Base-by-base conservation (phyloP, 2,888 invertebrate genomes). In the Rutpela maculata region DNA sequence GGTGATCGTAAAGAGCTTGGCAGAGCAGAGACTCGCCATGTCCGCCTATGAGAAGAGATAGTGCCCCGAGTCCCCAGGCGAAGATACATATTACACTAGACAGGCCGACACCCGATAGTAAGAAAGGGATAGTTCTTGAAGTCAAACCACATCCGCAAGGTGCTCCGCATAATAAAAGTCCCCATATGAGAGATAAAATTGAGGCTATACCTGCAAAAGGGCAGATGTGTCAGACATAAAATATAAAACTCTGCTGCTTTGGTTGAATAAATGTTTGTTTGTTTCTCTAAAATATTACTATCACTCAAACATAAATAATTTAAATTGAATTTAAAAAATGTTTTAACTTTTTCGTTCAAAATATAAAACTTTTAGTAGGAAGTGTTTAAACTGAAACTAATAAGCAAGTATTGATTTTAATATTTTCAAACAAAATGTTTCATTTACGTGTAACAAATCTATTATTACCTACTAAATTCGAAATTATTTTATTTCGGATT, bases 21-120 rank as follows among this genome's bases (percentile, higher is more conserved):
- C 96, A 96, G 0, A 95, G 89, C 84, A 95, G 92, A 75, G 93
- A 92, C 89, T 94, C 93, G 17, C 93, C 93, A 85, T 95, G 94
- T 18, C 93, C 93, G 17, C 94, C 93, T 68, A 93, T 87, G 38
- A 93, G 89, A 80, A 94, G 92, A 12, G 92, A 89, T 12, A 90
- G 89, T 70, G 92, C 91, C 79, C 94, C 94, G 79, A 93, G 88
- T 43, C 89, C 86, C 94, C 95, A 95, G 69, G 94, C 88, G 74
- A 91, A 87, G 15, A 93, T 88, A 26, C 94, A 93, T 59, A 92
- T 88, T 71, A 93, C 83, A 84, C 92, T 92, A 83, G 93, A 90
- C 88, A 93, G 90, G 65, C 92, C 88, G 4, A 92, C 90, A 60
- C 92, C 92, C 85, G 88, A 84, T 71, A 89, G 82, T 62, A 91